phyloP scores from a whole-genome alignment of 2,797 vertebrate genomes.

The Liparis tanakae region DNA sequence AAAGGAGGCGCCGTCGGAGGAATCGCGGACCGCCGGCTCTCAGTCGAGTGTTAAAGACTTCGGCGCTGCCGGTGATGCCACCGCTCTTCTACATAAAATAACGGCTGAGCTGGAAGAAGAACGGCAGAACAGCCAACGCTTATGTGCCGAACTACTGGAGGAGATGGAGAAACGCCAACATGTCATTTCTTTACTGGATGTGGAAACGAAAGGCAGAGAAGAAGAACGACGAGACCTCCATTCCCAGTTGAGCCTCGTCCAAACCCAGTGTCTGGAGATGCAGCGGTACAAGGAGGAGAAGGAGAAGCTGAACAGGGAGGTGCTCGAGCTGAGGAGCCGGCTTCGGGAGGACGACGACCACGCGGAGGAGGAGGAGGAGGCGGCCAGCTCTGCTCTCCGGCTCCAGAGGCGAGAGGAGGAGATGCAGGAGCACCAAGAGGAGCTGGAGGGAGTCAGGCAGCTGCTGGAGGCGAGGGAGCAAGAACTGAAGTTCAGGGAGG shows the following conservation, averaged over 20 bases:
- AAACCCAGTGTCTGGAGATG: conserved; percentile 77
- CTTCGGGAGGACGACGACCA: conserved; percentile 65
- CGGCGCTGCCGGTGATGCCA: conserved; percentile 43
- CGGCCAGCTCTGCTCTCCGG: conserved; percentile 57
- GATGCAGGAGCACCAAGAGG: conserved; percentile 61
- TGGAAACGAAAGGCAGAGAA: conserved; percentile 71
- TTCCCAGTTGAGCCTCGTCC: conserved; percentile 68
- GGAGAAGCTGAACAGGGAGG: conserved; percentile 80
- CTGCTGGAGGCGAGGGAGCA: conserved; percentile 70
- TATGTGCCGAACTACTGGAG: conserved; percentile 54
- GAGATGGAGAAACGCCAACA: conserved; percentile 71
- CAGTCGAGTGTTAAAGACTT: conserved; percentile 56
- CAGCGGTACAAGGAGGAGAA: conserved; percentile 83
- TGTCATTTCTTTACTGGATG: conserved; percentile 76
- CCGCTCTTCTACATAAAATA: conserved; percentile 62
- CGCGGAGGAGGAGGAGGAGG: too few species aligned
- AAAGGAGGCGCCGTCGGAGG: conserved; percentile 64
- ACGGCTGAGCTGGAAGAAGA: conserved; percentile 79
- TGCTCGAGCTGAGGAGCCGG: conserved; percentile 77
- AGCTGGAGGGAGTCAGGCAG: conserved; percentile 64
- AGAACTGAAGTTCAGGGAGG: conserved; percentile 65
- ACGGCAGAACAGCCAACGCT: conserved; percentile 56
- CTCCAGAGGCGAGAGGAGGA: conserved; percentile 67
- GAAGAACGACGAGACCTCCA: conserved; percentile 74
- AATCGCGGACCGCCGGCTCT: conserved; percentile 57